These are phyloP conservation scores for Formica exsecta DNA, from an alignment of 1,140 invertebrate species.

Conservation along the genomic window DNA sequence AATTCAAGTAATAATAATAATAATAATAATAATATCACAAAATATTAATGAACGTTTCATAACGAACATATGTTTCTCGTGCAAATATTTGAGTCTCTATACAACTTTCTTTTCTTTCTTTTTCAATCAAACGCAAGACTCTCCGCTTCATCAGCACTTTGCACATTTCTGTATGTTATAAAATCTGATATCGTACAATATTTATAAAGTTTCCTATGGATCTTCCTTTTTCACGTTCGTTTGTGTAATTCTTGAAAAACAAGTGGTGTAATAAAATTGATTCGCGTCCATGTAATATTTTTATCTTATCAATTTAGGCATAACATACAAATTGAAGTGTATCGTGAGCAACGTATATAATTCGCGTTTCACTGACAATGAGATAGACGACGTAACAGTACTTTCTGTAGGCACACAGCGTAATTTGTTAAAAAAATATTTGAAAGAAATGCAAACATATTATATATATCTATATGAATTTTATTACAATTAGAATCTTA, in stretches of 20 bases:
- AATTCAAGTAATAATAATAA: no score
- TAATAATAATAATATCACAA: conserved; percentile 16
- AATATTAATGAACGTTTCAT: conserved; percentile 43
- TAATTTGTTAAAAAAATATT: conserved; percentile 28
- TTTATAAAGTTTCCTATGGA: conserved; percentile 66
- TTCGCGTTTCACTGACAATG: neutral
- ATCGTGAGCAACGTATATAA: conserved; percentile 18
- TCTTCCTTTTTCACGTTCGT: conserved; percentile 43
- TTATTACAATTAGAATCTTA: conserved; percentile 9
- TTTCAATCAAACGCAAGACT: conserved; percentile 5
- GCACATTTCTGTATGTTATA: conserved; percentile 45
- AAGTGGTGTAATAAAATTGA: conserved; percentile 54
- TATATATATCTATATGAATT: neutral
- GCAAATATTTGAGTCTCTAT: conserved; percentile 33
- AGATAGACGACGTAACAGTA: conserved; percentile 14
- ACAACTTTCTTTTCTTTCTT: conserved; percentile 28
- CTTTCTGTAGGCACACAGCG: conserved; percentile 10
- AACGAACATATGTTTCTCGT: conserved; percentile 46
- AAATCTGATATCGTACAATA: conserved; percentile 76
- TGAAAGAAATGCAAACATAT: conserved; percentile 1
- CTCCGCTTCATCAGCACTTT: conserved; percentile 27
- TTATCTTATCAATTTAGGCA: conserved; percentile 26
- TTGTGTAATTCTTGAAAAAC: conserved; percentile 40
- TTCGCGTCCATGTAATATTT: conserved; percentile 43
- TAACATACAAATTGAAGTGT: conserved; percentile 54